Conservation (phyloP, 2,797 vertebrate species). For the Halcyon smyrnensis region DNA sequence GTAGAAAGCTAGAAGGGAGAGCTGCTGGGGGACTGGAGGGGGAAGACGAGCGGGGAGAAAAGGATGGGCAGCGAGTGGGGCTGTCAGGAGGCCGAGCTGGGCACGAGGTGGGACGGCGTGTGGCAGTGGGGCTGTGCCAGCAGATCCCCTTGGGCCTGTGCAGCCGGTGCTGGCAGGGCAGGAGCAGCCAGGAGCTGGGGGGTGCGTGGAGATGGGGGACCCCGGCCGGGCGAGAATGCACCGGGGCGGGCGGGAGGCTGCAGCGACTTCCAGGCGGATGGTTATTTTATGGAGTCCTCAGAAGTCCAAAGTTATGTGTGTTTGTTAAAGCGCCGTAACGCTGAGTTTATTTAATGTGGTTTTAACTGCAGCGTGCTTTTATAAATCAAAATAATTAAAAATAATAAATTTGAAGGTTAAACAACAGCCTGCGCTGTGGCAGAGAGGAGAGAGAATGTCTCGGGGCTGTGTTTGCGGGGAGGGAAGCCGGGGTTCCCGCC, state of each 20-base stretch:
- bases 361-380: conserved; percentile 83
- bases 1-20: background rate
- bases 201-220: background rate
- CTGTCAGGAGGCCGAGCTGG: background rate
- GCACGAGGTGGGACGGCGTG: accelerated
- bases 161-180: background rate
- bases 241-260: conserved; percentile 57
- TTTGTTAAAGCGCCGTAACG: conserved; percentile 81
- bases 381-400: conserved; percentile 92
- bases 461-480: background rate
- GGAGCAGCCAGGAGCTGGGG: background rate
- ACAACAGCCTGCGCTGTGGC: conserved; percentile 78
- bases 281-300: conserved; percentile 81
- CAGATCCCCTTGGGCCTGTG: background rate
- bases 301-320: conserved; percentile 77
- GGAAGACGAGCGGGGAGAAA: background rate
- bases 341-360: conserved; percentile 85
- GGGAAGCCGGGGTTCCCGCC: background rate
- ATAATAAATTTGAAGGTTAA: conserved; percentile 88
- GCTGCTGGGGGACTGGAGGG: background rate
- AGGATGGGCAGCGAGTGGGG: background rate
- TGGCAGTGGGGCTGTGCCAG: background rate
- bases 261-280: conserved; percentile 83
- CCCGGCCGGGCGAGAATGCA: background rate
- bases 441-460: conserved; percentile 51